Evolutionary conservation across 1,140 invertebrate genomes (phyloP).

Genomic region (Atta texana): DNA sequence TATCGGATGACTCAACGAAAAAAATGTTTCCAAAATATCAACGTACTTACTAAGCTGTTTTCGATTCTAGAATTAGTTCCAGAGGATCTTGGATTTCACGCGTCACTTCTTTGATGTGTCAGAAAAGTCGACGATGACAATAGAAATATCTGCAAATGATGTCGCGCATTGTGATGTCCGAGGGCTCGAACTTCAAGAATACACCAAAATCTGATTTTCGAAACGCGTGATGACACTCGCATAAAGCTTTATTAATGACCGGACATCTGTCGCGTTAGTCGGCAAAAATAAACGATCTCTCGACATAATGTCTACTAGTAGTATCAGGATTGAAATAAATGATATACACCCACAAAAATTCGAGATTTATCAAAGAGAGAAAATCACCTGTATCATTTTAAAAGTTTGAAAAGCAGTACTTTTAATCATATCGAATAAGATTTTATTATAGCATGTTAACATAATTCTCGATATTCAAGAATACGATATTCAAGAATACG

Average conservation of each 20-base stretch:
- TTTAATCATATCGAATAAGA: background rate
- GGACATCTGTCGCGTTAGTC: constrained; percentile 70
- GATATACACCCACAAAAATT: constrained; percentile 1
- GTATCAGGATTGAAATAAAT: background rate
- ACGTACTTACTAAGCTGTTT: constrained; percentile 17
- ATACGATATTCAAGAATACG: background rate
- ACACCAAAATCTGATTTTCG: constrained; percentile 63
- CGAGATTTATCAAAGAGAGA: background rate
- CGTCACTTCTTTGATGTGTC: constrained; percentile 32
- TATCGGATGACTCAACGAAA: constrained; percentile 17
- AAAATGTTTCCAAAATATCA: constrained; percentile 69
- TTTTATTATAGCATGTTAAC: background rate
- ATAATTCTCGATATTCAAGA: background rate
- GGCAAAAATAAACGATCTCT: constrained; percentile 55
- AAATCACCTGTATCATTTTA: background rate
- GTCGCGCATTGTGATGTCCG: constrained; percentile 67
- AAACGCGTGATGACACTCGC: constrained; percentile 73
- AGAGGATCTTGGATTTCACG: background rate
- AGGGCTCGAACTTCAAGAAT: constrained; percentile 42
- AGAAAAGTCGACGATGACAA: constrained; percentile 38
- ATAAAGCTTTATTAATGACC: constrained; percentile 73
- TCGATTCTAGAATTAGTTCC: constrained; percentile 47
- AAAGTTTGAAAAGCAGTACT: background rate
- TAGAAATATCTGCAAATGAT: constrained; percentile 71
- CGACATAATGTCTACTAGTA: constrained; percentile 26